phyloP scores from a whole-genome alignment of 2,888 invertebrate genomes.

The Pollenia amentaria region DNA sequence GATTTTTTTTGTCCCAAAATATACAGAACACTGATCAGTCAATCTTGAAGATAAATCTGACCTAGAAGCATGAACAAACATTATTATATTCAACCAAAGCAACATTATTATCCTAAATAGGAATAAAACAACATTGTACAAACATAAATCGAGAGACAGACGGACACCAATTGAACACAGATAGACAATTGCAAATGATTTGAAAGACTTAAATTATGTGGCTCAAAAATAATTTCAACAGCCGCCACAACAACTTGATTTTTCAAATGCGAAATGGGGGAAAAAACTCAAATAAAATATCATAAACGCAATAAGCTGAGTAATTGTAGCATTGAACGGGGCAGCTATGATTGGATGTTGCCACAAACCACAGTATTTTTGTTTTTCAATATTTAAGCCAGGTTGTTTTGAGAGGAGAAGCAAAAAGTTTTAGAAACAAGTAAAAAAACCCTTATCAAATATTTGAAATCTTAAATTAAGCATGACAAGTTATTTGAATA shows the following conservation, averaged over 20 bases:
- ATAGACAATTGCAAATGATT: conserved; percentile 58
- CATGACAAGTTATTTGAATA: conserved; percentile 74
- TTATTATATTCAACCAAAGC: conserved; percentile 50
- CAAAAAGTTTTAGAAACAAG: neutral
- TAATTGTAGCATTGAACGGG: conserved; percentile 57
- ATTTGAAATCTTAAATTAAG: conserved; percentile 72
- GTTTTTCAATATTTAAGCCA: conserved; percentile 9
- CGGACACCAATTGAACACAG: neutral
- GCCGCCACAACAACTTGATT: conserved; percentile 59
- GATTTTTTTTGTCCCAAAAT: conserved; percentile 6
- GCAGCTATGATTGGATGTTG: conserved; percentile 41
- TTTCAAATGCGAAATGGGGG: conserved; percentile 17
- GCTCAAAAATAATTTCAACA: conserved; percentile 46
- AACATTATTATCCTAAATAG: conserved; percentile 59
- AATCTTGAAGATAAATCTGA: conserved; percentile 70
- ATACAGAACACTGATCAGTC: conserved; percentile 39
- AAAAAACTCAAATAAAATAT: conserved; percentile 23
- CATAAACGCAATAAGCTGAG: conserved; percentile 59
- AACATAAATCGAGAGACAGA: conserved; percentile 39
- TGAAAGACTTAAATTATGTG: conserved; percentile 59
- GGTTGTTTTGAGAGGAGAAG: neutral
- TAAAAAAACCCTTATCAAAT: conserved; percentile 75
- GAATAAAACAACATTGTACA: conserved; percentile 27
- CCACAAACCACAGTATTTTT: conserved; percentile 28
- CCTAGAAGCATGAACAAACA: conserved; percentile 69